Percentiles rank a stretch among this genome's conserved stretches.
Conservation (phyloP, 2,888 invertebrate genomes). For the Rhagonycha lutea region DNA sequence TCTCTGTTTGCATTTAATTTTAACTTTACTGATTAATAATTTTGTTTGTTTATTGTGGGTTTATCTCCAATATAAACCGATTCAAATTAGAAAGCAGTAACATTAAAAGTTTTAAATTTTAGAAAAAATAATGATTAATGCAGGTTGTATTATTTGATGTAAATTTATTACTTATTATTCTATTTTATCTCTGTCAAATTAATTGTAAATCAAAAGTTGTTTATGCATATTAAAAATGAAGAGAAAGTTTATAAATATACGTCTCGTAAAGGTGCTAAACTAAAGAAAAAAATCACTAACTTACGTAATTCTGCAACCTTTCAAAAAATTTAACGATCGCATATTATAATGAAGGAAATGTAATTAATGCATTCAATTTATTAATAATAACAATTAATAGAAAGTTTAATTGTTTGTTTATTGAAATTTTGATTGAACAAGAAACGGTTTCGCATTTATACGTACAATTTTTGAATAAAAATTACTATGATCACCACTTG, state of each 20-base stretch:
- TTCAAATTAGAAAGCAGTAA: too few species aligned
- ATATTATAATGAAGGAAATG: not conserved
- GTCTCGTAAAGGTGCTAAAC: not conserved
- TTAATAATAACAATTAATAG: not conserved
- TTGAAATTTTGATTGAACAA: not conserved
- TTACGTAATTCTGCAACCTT: not conserved
- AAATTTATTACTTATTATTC: not conserved
- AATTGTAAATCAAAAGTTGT: not conserved
- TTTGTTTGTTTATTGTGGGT: too few species aligned
- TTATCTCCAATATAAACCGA: too few species aligned
- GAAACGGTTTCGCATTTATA: not conserved
- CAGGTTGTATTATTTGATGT: not conserved
- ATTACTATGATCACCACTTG: not conserved
- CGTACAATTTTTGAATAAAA: not conserved
- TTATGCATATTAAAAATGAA: not conserved
- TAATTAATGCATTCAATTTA: not conserved
- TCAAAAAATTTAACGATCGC: not conserved
- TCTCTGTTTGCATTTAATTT: too few species aligned
- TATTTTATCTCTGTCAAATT: not conserved
- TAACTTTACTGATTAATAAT: too few species aligned
- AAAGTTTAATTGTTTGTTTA: not conserved
- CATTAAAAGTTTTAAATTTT: too few species aligned
- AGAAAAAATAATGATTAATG: not conserved
- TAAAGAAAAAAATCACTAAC: not conserved
- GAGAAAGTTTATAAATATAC: not conserved